Evolutionary conservation across 2,113 vertebrate genomes (phyloP).

Genomic region (Genyomyrus donnyi): DNA sequence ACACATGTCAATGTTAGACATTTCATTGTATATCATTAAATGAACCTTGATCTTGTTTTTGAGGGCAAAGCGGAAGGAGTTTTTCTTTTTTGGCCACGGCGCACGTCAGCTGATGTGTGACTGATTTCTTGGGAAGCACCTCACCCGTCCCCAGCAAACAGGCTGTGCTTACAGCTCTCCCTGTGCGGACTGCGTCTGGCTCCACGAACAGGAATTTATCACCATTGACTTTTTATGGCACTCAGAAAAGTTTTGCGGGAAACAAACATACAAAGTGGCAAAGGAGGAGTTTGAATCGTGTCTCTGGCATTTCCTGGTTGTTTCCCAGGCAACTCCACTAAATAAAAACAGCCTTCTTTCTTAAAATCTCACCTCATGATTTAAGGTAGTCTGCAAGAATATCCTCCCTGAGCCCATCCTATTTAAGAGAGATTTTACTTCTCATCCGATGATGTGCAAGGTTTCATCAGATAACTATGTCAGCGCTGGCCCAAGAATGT

Average conservation of each 20-base stretch:
- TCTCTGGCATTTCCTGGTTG: background rate
- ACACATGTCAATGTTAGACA: slow-evolving; percentile 16
- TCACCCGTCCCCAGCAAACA: background rate
- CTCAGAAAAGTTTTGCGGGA: background rate
- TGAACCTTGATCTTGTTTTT: slow-evolving; percentile 23
- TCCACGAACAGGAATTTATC: background rate
- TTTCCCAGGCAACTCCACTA: background rate
- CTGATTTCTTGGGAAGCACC: background rate
- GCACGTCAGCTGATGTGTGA: background rate
- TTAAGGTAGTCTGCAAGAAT: background rate
- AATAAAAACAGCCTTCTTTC: background rate
- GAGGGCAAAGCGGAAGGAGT: background rate
- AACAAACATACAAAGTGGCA: background rate
- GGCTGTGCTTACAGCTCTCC: background rate
- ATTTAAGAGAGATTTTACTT: background rate
- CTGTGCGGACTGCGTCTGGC: background rate
- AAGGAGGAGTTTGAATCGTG: background rate
- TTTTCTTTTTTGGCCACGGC: background rate
- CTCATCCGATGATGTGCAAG: background rate
- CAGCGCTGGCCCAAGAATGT: background rate
- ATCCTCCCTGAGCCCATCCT: background rate
- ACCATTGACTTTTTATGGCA: background rate
- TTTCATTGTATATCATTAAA: background rate
- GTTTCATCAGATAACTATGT: background rate
- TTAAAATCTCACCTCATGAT: background rate